These are phyloP conservation scores for Rousettus leschenaultii DNA, from an alignment of 2,113 vertebrate genomes.

Conservation along the genomic window DNA sequence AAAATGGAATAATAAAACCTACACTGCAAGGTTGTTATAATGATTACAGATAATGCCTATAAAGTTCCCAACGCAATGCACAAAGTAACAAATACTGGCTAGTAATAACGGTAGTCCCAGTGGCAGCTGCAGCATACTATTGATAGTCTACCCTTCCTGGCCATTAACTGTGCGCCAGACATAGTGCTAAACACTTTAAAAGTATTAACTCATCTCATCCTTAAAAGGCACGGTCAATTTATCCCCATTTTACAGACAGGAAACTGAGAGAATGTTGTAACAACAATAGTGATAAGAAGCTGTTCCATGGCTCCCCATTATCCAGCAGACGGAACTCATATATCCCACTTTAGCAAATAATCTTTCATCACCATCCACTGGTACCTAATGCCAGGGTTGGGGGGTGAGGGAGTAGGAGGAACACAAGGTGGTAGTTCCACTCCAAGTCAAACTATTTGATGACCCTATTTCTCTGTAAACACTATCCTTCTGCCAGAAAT, in stretches of 20 bases:
- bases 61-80: background rate
- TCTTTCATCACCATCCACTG: background rate
- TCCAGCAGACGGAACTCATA: too few species aligned
- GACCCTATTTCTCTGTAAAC: background rate
- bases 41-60: background rate
- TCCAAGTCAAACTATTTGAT: background rate
- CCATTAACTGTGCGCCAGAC: background rate
- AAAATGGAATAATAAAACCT: background rate
- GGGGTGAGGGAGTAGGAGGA: too few species aligned
- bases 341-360: background rate
- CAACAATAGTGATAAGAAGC: background rate
- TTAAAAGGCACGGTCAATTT: background rate
- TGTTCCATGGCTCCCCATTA: fast-evolving
- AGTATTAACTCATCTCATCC: background rate
- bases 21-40: background rate
- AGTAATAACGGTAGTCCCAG: background rate
- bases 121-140: fast-evolving
- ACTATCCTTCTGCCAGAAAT: background rate
- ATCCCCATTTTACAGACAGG: background rate
- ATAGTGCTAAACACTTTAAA: background rate
- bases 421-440: too few species aligned
- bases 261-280: background rate
- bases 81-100: background rate
- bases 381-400: fast-evolving
- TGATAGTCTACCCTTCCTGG: fast-evolving